Evolutionary conservation across 2,113 vertebrate genomes (phyloP), one percentile per base, ranked within the genome.

Genomic region (Bagarius yarrelli): DNA sequence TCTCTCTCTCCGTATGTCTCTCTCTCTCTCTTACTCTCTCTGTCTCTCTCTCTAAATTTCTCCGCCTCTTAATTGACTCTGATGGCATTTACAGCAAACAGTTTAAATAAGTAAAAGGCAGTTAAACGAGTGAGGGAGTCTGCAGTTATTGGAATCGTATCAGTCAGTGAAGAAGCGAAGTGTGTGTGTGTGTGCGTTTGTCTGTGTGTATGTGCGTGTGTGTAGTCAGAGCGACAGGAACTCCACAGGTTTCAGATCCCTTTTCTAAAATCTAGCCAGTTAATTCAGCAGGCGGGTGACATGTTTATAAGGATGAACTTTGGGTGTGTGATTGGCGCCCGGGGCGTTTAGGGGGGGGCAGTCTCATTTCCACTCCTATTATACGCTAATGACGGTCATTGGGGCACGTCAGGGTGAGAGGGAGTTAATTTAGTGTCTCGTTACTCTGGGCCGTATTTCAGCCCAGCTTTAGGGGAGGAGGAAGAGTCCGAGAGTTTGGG

Each of bases 271-370:
- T 93, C 94, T 89, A 90, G 93, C 94, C 92, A 94, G 93, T 97
- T 96, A 95, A 98, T 98, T 96, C 95, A 89, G 75, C 88, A 87
- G 87, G 92, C 87, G 83, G 71, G 92, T 98, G 97, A 98, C 97
- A 98, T 95, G 95, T 98, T 98, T 98, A 98, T 96, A 98, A 95
- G 95, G 95, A 94, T 98, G 96, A 98, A 98, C 97, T 98, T 98
- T 98, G 61, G 94, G 92, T 89, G 92, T 84, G 90, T 94, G 94
- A 95, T 96, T 95, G 96, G 93, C 92, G 52, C 90, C 93, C 90
- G 87, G 85, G 92, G 94, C 92, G 89, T n/a, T n/a, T 93, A 94
- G 94, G 93, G 92, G 77, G 84, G 92, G 92, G 44, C 8, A 40
- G 36, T 40, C 88, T 88, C 90, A 89, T 87, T 91, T 94, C 93